These are phyloP conservation scores for Aurelia sp. DNA, from an alignment of 30 jellyfish, hydroid and myxozoan genomes.

Conservation along the genomic window DNA sequence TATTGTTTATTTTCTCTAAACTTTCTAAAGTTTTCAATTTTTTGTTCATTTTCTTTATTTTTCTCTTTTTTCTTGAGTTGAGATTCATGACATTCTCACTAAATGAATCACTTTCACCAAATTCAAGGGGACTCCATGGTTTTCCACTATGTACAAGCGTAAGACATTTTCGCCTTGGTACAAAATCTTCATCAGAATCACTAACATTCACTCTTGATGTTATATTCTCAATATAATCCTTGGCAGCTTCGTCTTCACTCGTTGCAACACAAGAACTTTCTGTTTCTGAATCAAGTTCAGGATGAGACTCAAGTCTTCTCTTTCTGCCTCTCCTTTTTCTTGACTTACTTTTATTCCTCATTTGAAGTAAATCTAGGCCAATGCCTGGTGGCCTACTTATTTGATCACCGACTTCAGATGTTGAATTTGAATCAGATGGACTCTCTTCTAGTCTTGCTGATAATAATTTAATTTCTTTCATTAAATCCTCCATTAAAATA, in stretches of 20 bases:
- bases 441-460: constrained; percentile 77
- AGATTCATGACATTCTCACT: constrained; percentile 71
- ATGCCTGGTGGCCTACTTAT: constrained; percentile 44
- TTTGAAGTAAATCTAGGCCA: constrained; percentile 51
- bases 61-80: constrained; percentile 53
- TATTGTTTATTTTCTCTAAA: constrained; percentile 19
- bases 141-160: constrained; percentile 47
- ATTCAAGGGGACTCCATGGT: constrained; percentile 88
- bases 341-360: constrained; percentile 56
- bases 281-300: constrained; percentile 61
- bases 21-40: constrained; percentile 52
- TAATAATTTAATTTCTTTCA: constrained; percentile 71
- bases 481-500: constrained; percentile 86
- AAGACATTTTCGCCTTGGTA: constrained; percentile 63
- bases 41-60: constrained; percentile 64
- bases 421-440: constrained; percentile 74
- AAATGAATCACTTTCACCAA: constrained; percentile 93
- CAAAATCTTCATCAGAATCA: constrained; percentile 92
- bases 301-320: constrained; percentile 68
- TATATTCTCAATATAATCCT: constrained; percentile 84
- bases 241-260: constrained; percentile 87
- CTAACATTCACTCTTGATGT: constrained; percentile 47
- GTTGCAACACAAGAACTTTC: constrained; percentile 80
- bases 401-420: constrained; percentile 43
- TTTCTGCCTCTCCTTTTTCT: constrained; percentile 72